These are phyloP conservation scores for Acrobeloides nanus DNA, from an alignment of 2,888 invertebrate species.

Conservation along the genomic window DNA sequence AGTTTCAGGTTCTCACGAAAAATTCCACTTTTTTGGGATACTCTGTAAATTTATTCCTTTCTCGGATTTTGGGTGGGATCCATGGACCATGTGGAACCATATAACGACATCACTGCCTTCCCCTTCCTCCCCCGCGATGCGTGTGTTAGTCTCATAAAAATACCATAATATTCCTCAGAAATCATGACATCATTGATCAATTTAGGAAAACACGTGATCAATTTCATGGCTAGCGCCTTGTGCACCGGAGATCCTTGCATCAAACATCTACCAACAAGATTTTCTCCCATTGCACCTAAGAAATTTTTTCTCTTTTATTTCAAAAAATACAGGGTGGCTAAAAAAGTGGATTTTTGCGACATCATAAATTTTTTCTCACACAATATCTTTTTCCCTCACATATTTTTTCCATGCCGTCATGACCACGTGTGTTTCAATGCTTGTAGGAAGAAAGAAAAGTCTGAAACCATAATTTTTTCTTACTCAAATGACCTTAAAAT, in stretches of 20 bases:
- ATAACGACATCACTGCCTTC: no score
- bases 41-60: no score
- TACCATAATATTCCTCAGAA: conserved; percentile 93
- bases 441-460: background rate
- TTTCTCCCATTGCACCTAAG: conserved; percentile 85
- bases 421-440: background rate
- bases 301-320: background rate
- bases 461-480: no score
- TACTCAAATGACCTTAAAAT: no score
- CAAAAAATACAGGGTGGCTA: background rate
- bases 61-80: no score
- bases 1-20: no score
- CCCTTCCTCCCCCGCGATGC: no score
- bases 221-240: conserved; percentile 82
- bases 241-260: conserved; percentile 82
- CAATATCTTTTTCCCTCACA: background rate
- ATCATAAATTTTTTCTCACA: background rate
- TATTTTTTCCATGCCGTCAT: background rate
- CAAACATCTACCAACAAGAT: conserved; percentile 82
- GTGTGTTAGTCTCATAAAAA: no score
- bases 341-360: background rate
- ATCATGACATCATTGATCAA: conserved; percentile 91
- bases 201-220: conserved; percentile 84
- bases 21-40: no score
- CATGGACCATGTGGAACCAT: no score